Percentiles rank a stretch among this genome's conserved stretches.
phyloP scores from a whole-genome alignment of 2,797 vertebrate genomes.

The Cyclopterus lumpus region DNA sequence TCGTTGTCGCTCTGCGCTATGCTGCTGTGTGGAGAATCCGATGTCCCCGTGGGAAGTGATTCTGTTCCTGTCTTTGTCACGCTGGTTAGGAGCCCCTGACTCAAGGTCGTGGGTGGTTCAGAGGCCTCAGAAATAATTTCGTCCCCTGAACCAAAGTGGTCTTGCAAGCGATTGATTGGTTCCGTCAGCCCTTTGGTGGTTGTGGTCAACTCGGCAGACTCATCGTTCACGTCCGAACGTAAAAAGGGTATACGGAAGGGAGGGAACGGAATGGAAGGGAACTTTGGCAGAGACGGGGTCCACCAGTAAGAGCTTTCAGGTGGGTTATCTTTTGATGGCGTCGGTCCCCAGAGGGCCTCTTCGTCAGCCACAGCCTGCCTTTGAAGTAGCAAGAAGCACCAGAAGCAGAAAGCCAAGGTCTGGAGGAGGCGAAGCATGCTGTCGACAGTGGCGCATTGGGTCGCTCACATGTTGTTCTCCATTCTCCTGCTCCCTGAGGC shows the following conservation, averaged over 20 bases:
- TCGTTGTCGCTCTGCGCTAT: slow-evolving; percentile 51
- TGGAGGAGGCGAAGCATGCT: slow-evolving; percentile 79
- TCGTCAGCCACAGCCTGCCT: slow-evolving; percentile 60
- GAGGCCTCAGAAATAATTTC: slow-evolving; percentile 50
- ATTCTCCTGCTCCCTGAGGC: slow-evolving; percentile 65
- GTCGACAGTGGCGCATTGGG: slow-evolving; percentile 62
- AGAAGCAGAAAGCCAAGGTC: slow-evolving; percentile 72
- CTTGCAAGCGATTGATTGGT: slow-evolving; percentile 30
- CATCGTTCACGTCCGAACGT: background rate
- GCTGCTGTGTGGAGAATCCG: slow-evolving; percentile 65
- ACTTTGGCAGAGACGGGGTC: slow-evolving; percentile 14
- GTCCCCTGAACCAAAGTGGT: slow-evolving; percentile 66
- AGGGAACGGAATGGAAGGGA: slow-evolving; percentile 32
- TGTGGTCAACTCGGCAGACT: slow-evolving; percentile 22
- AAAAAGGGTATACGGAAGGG: slow-evolving; percentile 11
- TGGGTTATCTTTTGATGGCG: slow-evolving; percentile 30
- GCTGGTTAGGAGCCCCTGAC: slow-evolving; percentile 53
- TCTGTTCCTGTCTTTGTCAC: slow-evolving; percentile 60
- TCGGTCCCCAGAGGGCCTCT: slow-evolving; percentile 61
- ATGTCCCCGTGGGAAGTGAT: slow-evolving; percentile 69
- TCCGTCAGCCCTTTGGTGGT: slow-evolving; percentile 24
- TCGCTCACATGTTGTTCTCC: slow-evolving; percentile 80
- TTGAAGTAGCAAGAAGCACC: slow-evolving; percentile 68
- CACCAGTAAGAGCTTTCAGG: slow-evolving; percentile 51
- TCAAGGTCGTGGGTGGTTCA: slow-evolving; percentile 43